Evolutionary conservation across 2,113 vertebrate genomes (phyloP).

Genomic region (Mesembrinibis cayennensis): DNA sequence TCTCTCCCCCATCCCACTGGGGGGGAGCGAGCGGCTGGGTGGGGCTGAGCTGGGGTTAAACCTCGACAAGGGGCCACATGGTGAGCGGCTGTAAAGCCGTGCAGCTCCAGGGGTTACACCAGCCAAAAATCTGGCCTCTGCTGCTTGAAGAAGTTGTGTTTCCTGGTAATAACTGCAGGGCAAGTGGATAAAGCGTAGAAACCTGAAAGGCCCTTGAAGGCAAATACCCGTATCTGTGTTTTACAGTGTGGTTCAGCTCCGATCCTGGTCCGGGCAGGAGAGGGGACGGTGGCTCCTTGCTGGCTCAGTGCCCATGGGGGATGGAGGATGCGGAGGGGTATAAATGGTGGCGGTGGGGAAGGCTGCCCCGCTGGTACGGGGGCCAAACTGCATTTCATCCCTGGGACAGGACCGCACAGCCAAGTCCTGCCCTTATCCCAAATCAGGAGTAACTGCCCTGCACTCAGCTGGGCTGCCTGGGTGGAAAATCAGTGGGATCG

Average conservation of each 20-base stretch:
- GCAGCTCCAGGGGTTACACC: rapidly evolving
- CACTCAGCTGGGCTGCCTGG: not conserved
- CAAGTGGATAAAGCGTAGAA: not conserved
- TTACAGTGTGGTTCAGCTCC: not conserved
- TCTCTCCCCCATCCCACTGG: too few species aligned
- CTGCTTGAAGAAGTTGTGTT: not conserved
- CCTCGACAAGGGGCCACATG: not conserved
- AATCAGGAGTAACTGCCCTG: not conserved
- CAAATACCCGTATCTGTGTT: not conserved
- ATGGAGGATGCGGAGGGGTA: not conserved
- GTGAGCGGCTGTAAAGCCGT: rapidly evolving
- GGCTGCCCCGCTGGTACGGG: rapidly evolving
- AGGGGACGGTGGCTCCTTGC: not conserved
- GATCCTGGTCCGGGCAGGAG: rapidly evolving
- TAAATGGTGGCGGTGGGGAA: rapidly evolving
- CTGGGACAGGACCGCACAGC: rapidly evolving
- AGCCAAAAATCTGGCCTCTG: not conserved
- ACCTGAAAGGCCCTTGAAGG: not conserved
- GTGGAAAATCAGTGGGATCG: not conserved
- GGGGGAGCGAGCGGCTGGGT: too few species aligned
- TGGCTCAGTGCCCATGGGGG: rapidly evolving
- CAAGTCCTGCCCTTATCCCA: not conserved
- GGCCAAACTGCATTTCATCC: not conserved
- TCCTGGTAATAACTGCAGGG: not conserved
- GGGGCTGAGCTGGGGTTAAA: too few species aligned